phyloP scores from a whole-genome alignment of 2,797 vertebrate species.

The Eulemur coronatus region DNA sequence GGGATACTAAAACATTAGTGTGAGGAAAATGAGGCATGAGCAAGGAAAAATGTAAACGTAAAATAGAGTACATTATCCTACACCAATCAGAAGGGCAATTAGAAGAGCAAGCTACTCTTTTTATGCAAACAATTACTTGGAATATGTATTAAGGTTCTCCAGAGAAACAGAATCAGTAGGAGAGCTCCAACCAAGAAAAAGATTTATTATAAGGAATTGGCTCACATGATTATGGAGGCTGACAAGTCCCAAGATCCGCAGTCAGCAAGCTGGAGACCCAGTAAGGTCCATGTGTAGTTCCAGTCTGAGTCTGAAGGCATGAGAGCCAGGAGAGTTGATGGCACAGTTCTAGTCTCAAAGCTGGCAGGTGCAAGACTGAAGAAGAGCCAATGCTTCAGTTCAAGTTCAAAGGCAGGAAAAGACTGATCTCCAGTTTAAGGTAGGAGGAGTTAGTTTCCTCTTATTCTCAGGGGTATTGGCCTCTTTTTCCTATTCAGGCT shows the following conservation, averaged over 20 bases:
- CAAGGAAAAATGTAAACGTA: neutral
- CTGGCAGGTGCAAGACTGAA: neutral
- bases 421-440: neutral
- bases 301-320: neutral
- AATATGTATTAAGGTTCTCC: neutral
- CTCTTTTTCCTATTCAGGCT: neutral
- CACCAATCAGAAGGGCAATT: neutral
- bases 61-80: neutral
- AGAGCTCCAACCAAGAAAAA: neutral
- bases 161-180: neutral
- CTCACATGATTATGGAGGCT: neutral
- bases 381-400: neutral
- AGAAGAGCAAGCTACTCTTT: neutral
- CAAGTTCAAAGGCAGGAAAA: neutral
- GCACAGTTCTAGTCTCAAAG: neutral
- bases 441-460: neutral
- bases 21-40: neutral
- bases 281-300: neutral
- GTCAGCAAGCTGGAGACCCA: neutral
- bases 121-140: neutral
- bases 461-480: neutral
- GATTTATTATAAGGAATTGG: neutral
- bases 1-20: neutral
- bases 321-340: neutral
- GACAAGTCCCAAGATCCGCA: neutral